phyloP scores from a whole-genome alignment of 2,797 vertebrate species.

The Premnoplex brunnescens region DNA sequence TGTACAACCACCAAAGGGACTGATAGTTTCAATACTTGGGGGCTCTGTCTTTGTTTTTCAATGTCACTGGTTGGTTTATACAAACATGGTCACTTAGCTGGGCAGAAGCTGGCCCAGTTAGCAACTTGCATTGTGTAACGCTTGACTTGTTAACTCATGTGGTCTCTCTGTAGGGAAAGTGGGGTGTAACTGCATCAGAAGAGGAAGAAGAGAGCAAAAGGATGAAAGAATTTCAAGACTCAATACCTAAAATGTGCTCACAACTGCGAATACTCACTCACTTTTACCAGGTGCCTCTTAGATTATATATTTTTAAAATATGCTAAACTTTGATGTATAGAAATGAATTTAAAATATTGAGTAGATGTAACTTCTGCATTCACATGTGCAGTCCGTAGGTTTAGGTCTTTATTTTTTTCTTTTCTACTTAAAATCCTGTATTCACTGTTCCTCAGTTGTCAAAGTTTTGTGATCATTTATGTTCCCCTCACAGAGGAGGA shows the following conservation, averaged over 20 bases:
- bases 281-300: slow-evolving; percentile 90
- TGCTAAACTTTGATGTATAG: neutral
- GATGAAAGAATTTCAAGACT: slow-evolving; percentile 89
- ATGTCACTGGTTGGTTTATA: neutral
- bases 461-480: neutral
- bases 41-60: neutral
- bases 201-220: slow-evolving; percentile 88
- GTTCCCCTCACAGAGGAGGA: neutral
- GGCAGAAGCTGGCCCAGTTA: neutral
- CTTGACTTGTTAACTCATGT: neutral
- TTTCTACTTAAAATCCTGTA: neutral
- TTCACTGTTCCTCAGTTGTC: neutral
- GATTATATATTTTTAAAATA: neutral
- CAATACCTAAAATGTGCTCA: slow-evolving; percentile 93
- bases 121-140: neutral
- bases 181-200: slow-evolving; percentile 91
- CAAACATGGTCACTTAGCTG: neutral
- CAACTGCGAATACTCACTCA: slow-evolving; percentile 93
- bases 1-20: neutral
- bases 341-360: neutral
- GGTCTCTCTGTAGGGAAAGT: slow-evolving; percentile 83
- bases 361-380: neutral
- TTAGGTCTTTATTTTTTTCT: neutral
- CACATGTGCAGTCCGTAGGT: neutral
- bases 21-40: neutral